Conservation (phyloP, 1,140 invertebrate genomes). For the Argopecten irradians region DNA sequence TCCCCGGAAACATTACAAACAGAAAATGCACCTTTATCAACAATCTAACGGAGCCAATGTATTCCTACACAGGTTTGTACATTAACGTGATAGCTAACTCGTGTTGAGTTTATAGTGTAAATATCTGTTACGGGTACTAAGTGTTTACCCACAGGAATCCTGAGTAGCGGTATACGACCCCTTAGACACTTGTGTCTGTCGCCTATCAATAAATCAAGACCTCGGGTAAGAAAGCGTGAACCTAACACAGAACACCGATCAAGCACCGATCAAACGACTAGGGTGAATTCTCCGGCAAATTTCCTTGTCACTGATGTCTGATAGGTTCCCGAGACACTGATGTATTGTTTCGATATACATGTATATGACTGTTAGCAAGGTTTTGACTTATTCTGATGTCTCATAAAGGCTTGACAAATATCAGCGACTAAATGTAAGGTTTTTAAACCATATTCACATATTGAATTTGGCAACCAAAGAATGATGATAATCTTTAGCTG, state of each 20-base stretch:
- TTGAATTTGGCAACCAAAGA: not conserved
- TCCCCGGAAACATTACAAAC: not conserved
- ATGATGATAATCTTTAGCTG: too few relatives aligned
- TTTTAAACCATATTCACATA: not conserved
- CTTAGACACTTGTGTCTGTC: not conserved
- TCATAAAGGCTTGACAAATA: not conserved
- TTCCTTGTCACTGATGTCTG: not conserved
- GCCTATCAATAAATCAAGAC: slow-evolving; percentile 11
- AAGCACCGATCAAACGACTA: not conserved
- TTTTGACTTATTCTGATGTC: not conserved
- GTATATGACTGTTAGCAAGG: not conserved
- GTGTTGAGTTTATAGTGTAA: not conserved
- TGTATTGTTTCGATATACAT: not conserved
- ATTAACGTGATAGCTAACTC: not conserved
- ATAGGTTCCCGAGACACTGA: not conserved
- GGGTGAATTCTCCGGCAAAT: not conserved
- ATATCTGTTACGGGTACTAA: slow-evolving; percentile 4
- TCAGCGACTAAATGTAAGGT: not conserved
- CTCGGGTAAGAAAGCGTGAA: not conserved
- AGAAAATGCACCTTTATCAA: not conserved
- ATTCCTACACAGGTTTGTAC: slow-evolving; percentile 1
- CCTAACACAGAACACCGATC: not conserved
- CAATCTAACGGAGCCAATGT: not conserved
- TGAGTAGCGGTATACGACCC: not conserved
- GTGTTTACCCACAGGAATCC: slow-evolving; percentile 15